Conservation (phyloP, 2,113 vertebrate genomes). For the Pogonocichla stellata region DNA sequence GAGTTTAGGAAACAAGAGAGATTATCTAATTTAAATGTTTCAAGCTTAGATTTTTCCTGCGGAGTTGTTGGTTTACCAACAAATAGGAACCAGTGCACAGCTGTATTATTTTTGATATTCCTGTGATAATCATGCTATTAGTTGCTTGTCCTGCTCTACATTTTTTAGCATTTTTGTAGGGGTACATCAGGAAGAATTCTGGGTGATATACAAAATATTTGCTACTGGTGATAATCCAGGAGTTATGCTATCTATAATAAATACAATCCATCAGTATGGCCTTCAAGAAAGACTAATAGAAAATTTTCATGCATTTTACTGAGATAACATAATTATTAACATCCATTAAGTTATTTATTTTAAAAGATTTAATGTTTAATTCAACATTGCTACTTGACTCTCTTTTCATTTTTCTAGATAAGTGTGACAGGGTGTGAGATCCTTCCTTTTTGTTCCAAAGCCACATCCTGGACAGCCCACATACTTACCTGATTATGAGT, state of each 20-base stretch:
- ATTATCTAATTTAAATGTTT: slow-evolving; percentile 66
- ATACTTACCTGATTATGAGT: slow-evolving; percentile 36
- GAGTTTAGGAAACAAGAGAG: slow-evolving; percentile 60
- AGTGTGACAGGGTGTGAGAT: slow-evolving; percentile 9
- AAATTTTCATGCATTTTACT: slow-evolving; percentile 25
- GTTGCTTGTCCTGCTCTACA: slow-evolving; percentile 28
- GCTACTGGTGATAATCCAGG: slow-evolving; percentile 37
- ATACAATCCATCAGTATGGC: not conserved
- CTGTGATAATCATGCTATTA: slow-evolving; percentile 44
- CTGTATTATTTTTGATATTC: slow-evolving; percentile 17
- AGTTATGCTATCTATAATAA: slow-evolving; percentile 42
- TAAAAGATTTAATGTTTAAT: slow-evolving; percentile 18
- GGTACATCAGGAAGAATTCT: not conserved
- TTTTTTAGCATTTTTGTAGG: slow-evolving; percentile 34
- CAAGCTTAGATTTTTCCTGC: slow-evolving; percentile 53
- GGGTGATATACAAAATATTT: slow-evolving; percentile 10
- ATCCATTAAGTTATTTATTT: slow-evolving; percentile 54
- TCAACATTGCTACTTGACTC: not conserved
- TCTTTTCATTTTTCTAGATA: slow-evolving; percentile 41
- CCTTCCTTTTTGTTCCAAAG: slow-evolving; percentile 46
- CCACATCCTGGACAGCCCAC: not conserved
- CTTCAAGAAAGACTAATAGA: slow-evolving; percentile 28
- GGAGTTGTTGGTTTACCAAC: slow-evolving; percentile 41
- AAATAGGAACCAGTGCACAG: slow-evolving; percentile 31
- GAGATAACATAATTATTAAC: slow-evolving; percentile 50